Evolutionary conservation across 2,113 vertebrate species (phyloP).

Genomic region (Embiotoca jacksoni): DNA sequence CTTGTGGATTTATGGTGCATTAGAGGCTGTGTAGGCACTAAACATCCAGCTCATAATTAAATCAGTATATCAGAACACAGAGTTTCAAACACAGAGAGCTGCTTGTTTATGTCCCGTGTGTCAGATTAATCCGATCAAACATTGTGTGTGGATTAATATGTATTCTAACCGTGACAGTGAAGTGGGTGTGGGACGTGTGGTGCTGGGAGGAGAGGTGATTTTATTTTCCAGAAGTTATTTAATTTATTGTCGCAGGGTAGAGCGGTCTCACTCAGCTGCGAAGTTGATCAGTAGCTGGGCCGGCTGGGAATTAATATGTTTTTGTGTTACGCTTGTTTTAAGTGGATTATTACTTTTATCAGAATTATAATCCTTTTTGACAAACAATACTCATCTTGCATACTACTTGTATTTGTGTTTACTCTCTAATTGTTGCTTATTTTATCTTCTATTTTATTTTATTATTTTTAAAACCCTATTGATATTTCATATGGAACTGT

Average conservation of each 20-base stretch:
- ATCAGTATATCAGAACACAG: slow-evolving; percentile 46
- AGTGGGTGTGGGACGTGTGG: neutral
- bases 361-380: too few species aligned
- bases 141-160: slow-evolving; percentile 1
- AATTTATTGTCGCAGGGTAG: slow-evolving; percentile 19
- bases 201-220: slow-evolving; percentile 9
- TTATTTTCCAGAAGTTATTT: slow-evolving; percentile 15
- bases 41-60: slow-evolving; percentile 36
- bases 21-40: slow-evolving; percentile 16
- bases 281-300: neutral
- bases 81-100: slow-evolving; percentile 31
- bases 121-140: slow-evolving; percentile 31
- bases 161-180: slow-evolving; percentile 15
- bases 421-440: too few species aligned
- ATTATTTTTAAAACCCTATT: too few species aligned
- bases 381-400: too few species aligned
- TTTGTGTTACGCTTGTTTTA: too few species aligned
- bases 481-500: too few species aligned
- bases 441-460: too few species aligned
- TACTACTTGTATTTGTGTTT: too few species aligned
- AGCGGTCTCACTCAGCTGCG: neutral
- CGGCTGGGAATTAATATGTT: neutral
- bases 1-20: slow-evolving; percentile 52
- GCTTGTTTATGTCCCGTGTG: slow-evolving; percentile 5
- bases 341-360: too few species aligned